Base-by-base conservation (phyloP, 2,888 invertebrate genomes). In the Drosophila engyochracea region DNA sequence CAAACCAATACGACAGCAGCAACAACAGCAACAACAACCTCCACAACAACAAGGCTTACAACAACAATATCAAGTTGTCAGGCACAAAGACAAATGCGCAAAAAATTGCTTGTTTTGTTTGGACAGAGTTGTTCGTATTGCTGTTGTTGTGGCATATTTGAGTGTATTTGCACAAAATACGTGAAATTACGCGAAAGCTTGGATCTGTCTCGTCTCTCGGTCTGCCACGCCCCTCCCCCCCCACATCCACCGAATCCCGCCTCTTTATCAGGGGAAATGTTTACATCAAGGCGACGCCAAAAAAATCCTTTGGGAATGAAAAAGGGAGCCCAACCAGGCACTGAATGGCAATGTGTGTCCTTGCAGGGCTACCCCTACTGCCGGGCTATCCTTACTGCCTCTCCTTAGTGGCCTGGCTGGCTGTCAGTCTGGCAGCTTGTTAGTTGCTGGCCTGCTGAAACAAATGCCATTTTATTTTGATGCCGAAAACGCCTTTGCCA, bases 171-270 rank as follows among this genome's bases (percentile, higher is more conserved):
- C 82, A 82, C 81, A 86, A 85, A 85, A 86, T 85, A 85, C 85
- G 85, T 85, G 85, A 86, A 85, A 85, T 86, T 85, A 85, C 85
- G 85, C 87, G 87, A 86, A 86, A 86, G 85, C 60, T 85, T 86
- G 67, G 57, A 55, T 75, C 73, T 66, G 61, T 58, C 74, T 63
- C 41, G 35, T 44, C 60, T 54, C n/a, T 22, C 31, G 1, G 30
- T 41, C 58, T 66, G 68, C 51, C 51, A 57, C 7, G 12, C n/a
- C 19, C 55, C n/a, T 12, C 9, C 9, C 1, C 31, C 31, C 30
- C 16, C n/a, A n/a, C n/a, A n/a, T n/a, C 4, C 9, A 6, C n/a
- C 3, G 30, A 1, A 30, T 1, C 6, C 63, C 41, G 16, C 19
- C 59, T 30, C 52, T 69, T 39, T 69, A 47, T 58, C 69, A 64